These are phyloP conservation scores for Euura saliciscinereae DNA, from an alignment of 1,140 invertebrate species.

Conservation along the genomic window DNA sequence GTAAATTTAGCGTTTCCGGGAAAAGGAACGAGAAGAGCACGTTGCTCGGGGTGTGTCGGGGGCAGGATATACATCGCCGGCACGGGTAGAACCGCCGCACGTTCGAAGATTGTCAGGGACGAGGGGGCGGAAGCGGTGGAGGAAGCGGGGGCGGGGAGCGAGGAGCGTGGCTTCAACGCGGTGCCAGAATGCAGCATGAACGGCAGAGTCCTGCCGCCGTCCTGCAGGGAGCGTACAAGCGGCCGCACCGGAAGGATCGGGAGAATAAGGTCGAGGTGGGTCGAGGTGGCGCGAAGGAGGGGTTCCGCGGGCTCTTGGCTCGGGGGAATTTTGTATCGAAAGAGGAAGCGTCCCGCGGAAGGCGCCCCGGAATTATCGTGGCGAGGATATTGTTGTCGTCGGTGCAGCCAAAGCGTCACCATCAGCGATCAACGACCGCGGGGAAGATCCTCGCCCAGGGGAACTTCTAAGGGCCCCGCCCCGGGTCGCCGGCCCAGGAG, in stretches of 20 bases:
- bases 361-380: constrained; percentile 3
- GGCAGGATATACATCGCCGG: constrained; percentile 15
- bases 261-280: not conserved
- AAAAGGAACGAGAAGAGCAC: not conserved
- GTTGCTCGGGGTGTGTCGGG: not conserved
- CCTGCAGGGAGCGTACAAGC: constrained; percentile 48
- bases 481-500: constrained; percentile 38
- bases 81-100: constrained; percentile 14
- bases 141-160: constrained; percentile 19
- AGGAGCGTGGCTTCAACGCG: constrained; percentile 37
- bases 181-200: constrained; percentile 59
- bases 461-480: constrained; percentile 48
- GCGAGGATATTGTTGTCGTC: not conserved
- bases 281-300: not conserved
- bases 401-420: not conserved
- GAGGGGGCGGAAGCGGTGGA: constrained; percentile 8
- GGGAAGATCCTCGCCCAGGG: constrained; percentile 31
- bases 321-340: not conserved
- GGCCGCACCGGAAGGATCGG: constrained; percentile 46
- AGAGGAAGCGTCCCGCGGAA: constrained; percentile 11
- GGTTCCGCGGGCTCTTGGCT: not conserved
- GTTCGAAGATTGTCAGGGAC: constrained; percentile 17
- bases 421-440: constrained; percentile 1
- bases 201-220: constrained; percentile 47
- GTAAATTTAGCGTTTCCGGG: constrained; percentile 34